Base-by-base conservation (phyloP, 2,113 vertebrate genomes). In the Eira barbara region DNA sequence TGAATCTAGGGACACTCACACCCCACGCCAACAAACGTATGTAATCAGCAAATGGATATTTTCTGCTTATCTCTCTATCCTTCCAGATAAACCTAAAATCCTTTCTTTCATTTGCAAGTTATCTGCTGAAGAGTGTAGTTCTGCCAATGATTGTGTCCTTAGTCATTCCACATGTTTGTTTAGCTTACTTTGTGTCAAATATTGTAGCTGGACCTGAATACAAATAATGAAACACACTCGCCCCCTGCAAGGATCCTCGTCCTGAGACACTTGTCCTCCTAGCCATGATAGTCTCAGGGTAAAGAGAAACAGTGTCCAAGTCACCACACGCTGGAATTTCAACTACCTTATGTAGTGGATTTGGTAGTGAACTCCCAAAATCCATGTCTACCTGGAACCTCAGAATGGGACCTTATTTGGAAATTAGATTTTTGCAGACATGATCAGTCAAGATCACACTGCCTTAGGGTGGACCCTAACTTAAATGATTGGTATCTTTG, bases 181-280 rank as follows among this genome's bases (percentile, higher is more conserved):
- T n/a, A 78, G 12, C 42, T 89, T 29, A 78, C 27, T 84, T 71
- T 69, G n/a, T 11, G 3, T 29, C 23, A 57, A 47, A 31, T 61
- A 6, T 20, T 11, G 2, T 61, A 6, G 42, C n/a, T 3, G 17
- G 14, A 14, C 17, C 31, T n/a, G 6, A 29, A 4, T 23, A 6
- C 34, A 2, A 65, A 86, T 23, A 27, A 55, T 34, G 52, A 17
- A 65, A 93, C 25, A 29, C 42, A 31, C 14, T 27, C 14, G 36
- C 29, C 3, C 3, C 9, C 36, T 2, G n/a, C 12, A 0, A 0
- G 8, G 42, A 18, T 31, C 74, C 34, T 49, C 27, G 6, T 45
- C 34, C 71, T 74, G 42, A 25, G 39, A 4, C 11, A 34, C 23
- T 55, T 36, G 9, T 49, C 45, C 12, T 45, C 74, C 10, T 6